phyloP scores from a whole-genome alignment of 2,888 invertebrate species.

The Drosophila glabriapex region DNA sequence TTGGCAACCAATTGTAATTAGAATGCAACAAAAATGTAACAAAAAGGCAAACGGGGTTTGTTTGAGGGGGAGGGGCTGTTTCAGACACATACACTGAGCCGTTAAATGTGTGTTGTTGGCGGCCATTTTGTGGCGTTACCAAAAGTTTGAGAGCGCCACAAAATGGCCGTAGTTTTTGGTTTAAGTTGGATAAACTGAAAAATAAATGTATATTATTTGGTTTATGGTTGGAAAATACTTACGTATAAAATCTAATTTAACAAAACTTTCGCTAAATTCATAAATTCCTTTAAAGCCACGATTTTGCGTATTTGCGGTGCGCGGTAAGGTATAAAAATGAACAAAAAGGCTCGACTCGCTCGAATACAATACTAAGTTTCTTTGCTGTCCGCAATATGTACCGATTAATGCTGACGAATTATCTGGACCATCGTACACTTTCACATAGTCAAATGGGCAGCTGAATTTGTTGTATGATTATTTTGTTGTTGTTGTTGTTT shows the following conservation, averaged over 20 bases:
- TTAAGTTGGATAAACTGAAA: conserved; percentile 38
- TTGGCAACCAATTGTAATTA: conserved; percentile 22
- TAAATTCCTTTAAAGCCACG: conserved; percentile 99
- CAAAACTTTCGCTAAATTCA: conserved; percentile 99
- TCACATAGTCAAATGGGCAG: conserved; percentile 99
- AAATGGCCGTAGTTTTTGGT: conserved; percentile 30
- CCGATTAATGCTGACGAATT: conserved; percentile 96
- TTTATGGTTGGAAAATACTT: conserved; percentile 70
- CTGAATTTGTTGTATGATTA: conserved; percentile 86
- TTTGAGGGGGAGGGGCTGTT: conserved; percentile 6
- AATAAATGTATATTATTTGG: conserved; percentile 38
- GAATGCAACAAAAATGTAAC: conserved; percentile 70
- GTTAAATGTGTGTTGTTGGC: conserved; percentile 60
- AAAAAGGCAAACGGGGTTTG: conserved; percentile 36
- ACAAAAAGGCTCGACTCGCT: conserved; percentile 96
- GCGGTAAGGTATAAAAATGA: conserved; percentile 95
- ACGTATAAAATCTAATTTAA: conserved; percentile 95
- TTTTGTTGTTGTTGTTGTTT: conserved; percentile 16
- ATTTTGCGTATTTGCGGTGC: conserved; percentile 97
- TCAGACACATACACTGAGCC: conserved; percentile 78
- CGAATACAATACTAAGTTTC: conserved; percentile 97
- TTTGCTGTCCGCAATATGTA: conserved; percentile 98
- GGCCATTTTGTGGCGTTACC: conserved; percentile 41
- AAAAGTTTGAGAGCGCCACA: conserved; percentile 20
- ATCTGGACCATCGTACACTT: conserved; percentile 97